phyloP scores from a whole-genome alignment of 2,888 invertebrate genomes.

The Rutpela maculata region DNA sequence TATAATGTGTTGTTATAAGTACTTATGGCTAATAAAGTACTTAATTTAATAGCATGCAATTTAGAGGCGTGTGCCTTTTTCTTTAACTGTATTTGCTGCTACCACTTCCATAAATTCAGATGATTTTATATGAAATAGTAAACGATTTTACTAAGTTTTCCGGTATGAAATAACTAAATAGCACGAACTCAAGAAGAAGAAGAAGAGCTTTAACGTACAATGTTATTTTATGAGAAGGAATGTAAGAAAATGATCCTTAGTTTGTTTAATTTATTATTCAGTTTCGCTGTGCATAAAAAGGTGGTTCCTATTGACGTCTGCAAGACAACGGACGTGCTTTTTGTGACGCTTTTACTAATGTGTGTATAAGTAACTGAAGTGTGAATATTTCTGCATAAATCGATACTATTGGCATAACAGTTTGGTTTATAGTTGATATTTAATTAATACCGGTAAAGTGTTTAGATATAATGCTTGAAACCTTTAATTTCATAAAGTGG shows the following conservation, averaged over 20 bases:
- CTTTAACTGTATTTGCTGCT: not conserved
- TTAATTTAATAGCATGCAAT: slow-evolving; percentile 37
- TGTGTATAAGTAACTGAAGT: no score
- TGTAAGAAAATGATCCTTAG: not conserved
- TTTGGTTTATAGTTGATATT: no score
- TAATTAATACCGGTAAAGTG: no score
- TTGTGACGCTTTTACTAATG: no score
- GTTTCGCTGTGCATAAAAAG: not conserved
- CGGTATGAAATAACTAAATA: not conserved
- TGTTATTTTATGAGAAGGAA: not conserved
- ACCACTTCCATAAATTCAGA: not conserved
- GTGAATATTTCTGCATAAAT: no score
- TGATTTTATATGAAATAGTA: not conserved
- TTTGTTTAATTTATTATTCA: not conserved
- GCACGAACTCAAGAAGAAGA: not conserved
- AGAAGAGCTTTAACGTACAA: not conserved
- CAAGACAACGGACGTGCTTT: no score
- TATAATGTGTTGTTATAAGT: slow-evolving; percentile 37
- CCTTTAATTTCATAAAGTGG: no score
- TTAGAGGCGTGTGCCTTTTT: slow-evolving; percentile 27
- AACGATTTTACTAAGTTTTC: not conserved
- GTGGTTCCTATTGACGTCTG: no score
- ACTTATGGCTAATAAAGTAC: slow-evolving; percentile 37
- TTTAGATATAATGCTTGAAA: no score
- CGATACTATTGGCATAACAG: no score